Percentiles rank a stretch among this genome's conserved stretches.
phyloP scores from a whole-genome alignment of 1,140 invertebrate species.

The Apis cerana region DNA sequence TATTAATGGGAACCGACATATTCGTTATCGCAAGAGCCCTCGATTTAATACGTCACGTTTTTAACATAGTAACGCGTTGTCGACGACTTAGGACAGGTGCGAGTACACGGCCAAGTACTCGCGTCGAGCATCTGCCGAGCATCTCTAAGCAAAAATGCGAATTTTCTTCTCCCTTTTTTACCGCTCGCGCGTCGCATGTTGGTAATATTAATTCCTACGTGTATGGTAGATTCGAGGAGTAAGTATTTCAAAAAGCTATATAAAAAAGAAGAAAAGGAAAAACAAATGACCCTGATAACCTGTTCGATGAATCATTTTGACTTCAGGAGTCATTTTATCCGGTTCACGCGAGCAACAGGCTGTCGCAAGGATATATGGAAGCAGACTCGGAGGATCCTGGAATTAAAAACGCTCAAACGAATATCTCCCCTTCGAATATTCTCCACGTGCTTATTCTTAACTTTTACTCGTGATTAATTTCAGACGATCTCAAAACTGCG shows the following conservation, averaged over 20 bases:
- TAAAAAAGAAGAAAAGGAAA: too few species aligned
- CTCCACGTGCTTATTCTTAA: too few species aligned
- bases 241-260: too few species aligned
- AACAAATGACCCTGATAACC: neutral
- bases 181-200: neutral
- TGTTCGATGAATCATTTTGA: neutral
- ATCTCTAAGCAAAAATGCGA: neutral
- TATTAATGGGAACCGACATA: neutral
- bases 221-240: too few species aligned
- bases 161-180: neutral
- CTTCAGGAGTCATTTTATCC: neutral
- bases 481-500: too few species aligned
- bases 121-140: neutral
- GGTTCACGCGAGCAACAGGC: neutral
- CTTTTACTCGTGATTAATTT: too few species aligned
- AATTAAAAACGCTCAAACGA: too few species aligned
- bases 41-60: neutral
- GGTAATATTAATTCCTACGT: too few species aligned
- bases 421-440: too few species aligned
- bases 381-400: too few species aligned
- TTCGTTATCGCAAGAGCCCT: neutral
- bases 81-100: conserved; percentile 13
- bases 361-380: too few species aligned
- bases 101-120: neutral
- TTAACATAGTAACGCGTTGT: too few species aligned